Evolutionary conservation across 2,797 vertebrate species (phyloP).

Genomic region (Danio tinwini): DNA sequence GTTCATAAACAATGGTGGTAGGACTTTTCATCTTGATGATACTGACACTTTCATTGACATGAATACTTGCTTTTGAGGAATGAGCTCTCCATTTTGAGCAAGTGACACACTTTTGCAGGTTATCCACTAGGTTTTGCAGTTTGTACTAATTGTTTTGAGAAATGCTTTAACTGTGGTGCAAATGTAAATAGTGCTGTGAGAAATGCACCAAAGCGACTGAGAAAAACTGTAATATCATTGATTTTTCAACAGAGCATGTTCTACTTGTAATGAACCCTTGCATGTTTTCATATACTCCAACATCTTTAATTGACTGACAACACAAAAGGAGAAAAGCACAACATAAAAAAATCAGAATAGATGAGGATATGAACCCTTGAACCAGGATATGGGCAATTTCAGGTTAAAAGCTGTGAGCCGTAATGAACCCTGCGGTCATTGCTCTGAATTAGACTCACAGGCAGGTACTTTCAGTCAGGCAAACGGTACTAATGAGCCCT

Average conservation of each 20-base stretch:
- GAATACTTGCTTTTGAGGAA: no score
- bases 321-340: background rate
- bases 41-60: no score
- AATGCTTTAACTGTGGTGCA: no score
- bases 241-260: background rate
- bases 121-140: no score
- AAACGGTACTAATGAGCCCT: conserved; percentile 68
- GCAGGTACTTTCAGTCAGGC: conserved; percentile 63
- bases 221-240: no score
- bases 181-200: no score
- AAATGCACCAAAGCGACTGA: no score
- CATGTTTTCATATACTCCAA: background rate
- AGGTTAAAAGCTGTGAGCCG: conserved; percentile 68
- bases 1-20: no score
- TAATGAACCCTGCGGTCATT: conserved; percentile 60
- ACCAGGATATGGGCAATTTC: conserved; percentile 73
- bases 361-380: conserved; percentile 45
- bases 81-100: no score
- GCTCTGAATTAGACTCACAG: conserved; percentile 18
- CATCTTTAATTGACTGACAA: background rate
- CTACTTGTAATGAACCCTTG: background rate
- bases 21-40: no score
- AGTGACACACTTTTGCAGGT: no score
- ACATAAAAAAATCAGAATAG: background rate
- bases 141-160: no score